Evolutionary conservation across 2,888 invertebrate species (phyloP).

Genomic region (Parnassius apollo): DNA sequence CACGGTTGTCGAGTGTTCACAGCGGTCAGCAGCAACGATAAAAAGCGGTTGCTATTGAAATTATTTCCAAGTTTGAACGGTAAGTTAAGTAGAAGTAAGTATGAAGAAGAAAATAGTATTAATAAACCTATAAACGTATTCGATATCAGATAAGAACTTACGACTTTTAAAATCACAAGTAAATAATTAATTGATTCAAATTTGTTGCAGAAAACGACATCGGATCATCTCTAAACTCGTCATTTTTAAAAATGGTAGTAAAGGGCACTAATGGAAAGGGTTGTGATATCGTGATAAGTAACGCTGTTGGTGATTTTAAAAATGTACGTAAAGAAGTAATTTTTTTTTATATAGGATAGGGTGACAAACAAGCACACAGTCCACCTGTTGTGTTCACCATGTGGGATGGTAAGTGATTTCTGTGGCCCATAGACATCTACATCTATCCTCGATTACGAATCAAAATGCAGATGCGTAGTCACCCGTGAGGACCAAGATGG

Average conservation of each 20-base stretch:
- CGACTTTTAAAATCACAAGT: no score
- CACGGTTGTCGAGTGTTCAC: constrained; percentile 45
- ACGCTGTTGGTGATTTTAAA: constrained; percentile 19
- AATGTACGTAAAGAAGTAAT: constrained; percentile 14
- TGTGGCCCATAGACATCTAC: no score
- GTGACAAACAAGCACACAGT: no score
- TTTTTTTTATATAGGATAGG: no score
- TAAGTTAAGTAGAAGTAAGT: constrained; percentile 25
- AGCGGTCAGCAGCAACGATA: constrained; percentile 43
- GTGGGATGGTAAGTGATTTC: no score
- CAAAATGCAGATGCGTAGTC: no score
- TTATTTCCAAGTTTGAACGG: constrained; percentile 51
- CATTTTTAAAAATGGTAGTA: constrained; percentile 25
- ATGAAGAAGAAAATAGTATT: no score
- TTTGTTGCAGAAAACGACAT: constrained; percentile 28
- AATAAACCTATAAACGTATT: no score
- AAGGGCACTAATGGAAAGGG: constrained; percentile 13
- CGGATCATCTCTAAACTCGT: constrained; percentile 26
- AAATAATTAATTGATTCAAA: background rate
- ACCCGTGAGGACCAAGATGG: no score
- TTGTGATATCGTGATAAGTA: constrained; percentile 16
- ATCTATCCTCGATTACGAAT: no score
- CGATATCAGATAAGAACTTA: no score
- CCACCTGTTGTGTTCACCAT: no score
- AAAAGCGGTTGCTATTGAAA: constrained; percentile 44